Evolutionary conservation across 2,888 invertebrate species (phyloP), one percentile per base, ranked within the genome.

Genomic region (Torymus tubicola): DNA sequence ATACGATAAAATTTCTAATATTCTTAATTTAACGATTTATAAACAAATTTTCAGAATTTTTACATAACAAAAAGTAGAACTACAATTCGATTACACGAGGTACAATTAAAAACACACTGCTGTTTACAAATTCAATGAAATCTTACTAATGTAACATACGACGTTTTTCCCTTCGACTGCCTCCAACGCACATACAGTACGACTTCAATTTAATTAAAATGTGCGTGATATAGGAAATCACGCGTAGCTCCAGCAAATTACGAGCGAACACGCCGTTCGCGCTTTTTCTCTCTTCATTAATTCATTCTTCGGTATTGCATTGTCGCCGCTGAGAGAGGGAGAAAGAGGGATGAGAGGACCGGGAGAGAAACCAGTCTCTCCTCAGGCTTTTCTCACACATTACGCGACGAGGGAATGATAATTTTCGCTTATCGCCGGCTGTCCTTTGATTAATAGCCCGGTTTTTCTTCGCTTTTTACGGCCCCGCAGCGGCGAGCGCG

Each of bases 401-500:
- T 60, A 74, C 63, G 69, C 63, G 63, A 65, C 68, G 69, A 60
- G 69, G n/a, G 63, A 70, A 80, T 70, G 79, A 80, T 75, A 80
- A 80, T 80, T 65, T 69, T 53, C 70, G 75, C 71, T 71, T 80
- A 80, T 77, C 81, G 76, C 31, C 21, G 16, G 14, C 72, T 24
- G 73, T 55, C 42, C 77, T 76, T 76, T 81, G 72, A 77, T 82
- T 79, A 78, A 83, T 80, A 80, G 79, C 78, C 73, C 82, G 83
- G 31, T 73, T 77, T 73, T 73, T 64, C 60, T 21, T 18, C 86
- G 16, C 58, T 76, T 80, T 76, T 80, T 67, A 21, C 64, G 2
- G 11, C 12, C 24, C 61, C 12, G 52, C 18, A 60, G n/a, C n/a
- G 24, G n/a, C 24, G 31, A 69, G 69, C 13, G 21, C 70, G 63